These are phyloP conservation scores for Cardiocondyla obscurior DNA, from an alignment of 1,140 invertebrate genomes.

Conservation along the genomic window DNA sequence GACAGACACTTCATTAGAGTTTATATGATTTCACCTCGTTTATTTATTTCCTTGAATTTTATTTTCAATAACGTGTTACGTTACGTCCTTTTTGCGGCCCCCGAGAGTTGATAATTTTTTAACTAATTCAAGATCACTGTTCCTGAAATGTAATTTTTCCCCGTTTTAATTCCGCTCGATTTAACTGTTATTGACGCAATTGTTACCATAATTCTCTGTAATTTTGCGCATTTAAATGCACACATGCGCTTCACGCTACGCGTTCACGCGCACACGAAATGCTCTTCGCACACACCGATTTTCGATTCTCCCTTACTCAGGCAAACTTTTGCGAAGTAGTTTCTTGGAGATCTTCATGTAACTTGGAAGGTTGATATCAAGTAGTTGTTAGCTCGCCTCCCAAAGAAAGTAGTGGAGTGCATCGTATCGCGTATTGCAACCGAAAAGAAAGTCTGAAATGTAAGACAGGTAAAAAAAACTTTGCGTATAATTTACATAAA, in stretches of 20 bases:
- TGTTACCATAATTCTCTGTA: not conserved
- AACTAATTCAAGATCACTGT: not conserved
- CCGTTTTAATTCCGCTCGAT: not conserved
- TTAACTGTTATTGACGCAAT: not conserved
- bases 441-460: conserved; percentile 26
- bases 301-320: conserved; percentile 49
- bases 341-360: conserved; percentile 66
- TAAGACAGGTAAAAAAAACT: conserved; percentile 16
- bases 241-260: not conserved
- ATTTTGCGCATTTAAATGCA: not conserved
- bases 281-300: conserved; percentile 25
- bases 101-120: not conserved
- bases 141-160: not conserved
- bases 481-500: conserved; percentile 39
- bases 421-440: conserved; percentile 14
- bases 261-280: not conserved
- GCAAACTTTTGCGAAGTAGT: conserved; percentile 69
- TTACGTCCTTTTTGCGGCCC: not conserved
- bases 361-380: conserved; percentile 67
- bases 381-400: conserved; percentile 56
- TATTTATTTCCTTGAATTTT: conserved; percentile 11
- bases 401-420: conserved; percentile 28
- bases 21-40: not conserved
- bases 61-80: not conserved
- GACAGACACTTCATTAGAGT: conserved; percentile 46